A percentile compares a stretch with the other conserved stretches of the same genome.
These are phyloP conservation scores for Drosophila rubida DNA, from an alignment of 2,888 invertebrate species.

Conservation along the genomic window DNA sequence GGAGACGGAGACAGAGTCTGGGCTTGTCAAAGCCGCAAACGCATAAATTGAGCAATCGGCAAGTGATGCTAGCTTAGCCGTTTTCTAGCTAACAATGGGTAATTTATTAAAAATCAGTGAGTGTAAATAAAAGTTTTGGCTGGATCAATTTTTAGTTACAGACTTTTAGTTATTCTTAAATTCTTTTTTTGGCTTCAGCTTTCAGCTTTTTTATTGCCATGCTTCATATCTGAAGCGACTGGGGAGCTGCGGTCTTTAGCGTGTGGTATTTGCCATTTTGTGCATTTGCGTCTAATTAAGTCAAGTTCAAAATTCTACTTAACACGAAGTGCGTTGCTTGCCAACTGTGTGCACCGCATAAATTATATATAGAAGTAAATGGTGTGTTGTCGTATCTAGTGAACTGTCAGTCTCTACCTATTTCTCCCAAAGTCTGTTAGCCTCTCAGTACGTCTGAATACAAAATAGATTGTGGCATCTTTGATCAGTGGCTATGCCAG, in stretches of 20 bases:
- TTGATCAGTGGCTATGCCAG: constrained; percentile 25
- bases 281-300: constrained; percentile 69
- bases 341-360: constrained; percentile 58
- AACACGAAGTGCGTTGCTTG: constrained; percentile 42
- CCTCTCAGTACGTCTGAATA: constrained; percentile 8
- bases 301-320: constrained; percentile 69
- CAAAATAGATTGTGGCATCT: constrained; percentile 5
- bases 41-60: constrained; percentile 22
- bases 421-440: constrained; percentile 5
- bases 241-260: constrained; percentile 25
- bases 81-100: constrained; percentile 13
- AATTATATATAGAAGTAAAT: constrained; percentile 49
- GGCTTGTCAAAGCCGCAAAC: constrained; percentile 43
- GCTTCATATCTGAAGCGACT: constrained; percentile 1
- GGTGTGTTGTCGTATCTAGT: not conserved
- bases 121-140: not conserved
- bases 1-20: constrained; percentile 1
- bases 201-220: not conserved
- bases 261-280: constrained; percentile 58
- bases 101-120: not conserved
- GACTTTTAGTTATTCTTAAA: not conserved
- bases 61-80: constrained; percentile 27
- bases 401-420: constrained; percentile 18
- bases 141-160: not conserved
- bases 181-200: not conserved